Conservation (phyloP, 2,797 vertebrate species). For the Sebastes iracundus region DNA sequence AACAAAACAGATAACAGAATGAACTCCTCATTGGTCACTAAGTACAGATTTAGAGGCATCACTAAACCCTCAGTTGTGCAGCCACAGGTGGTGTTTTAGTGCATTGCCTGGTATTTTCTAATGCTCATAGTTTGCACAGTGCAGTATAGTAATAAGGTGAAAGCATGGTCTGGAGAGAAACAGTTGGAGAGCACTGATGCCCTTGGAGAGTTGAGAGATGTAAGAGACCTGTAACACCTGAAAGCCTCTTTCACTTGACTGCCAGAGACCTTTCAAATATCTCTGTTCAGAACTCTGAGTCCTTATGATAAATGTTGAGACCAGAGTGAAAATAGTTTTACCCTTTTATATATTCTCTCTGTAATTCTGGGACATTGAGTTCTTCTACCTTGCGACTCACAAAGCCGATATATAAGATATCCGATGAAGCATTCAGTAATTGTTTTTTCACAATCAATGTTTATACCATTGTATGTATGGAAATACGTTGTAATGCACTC, state of each 20-base stretch:
- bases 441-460: neutral
- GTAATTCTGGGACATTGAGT: neutral
- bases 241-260: constrained; percentile 23
- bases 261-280: constrained; percentile 39
- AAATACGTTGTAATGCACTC: neutral
- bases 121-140: neutral
- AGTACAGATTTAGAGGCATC: neutral
- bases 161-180: constrained; percentile 15
- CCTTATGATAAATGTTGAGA: neutral
- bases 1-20: no score
- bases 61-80: neutral
- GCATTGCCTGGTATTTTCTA: constrained; percentile 1
- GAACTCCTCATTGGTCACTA: neutral
- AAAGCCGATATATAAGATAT: constrained; percentile 9
- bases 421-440: neutral
- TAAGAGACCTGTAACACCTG: constrained; percentile 1
- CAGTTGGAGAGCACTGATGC: constrained; percentile 14
- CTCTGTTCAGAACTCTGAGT: constrained; percentile 27
- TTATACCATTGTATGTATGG: no score
- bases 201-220: constrained; percentile 5
- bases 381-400: neutral
- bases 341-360: neutral
- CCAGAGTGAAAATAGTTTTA: constrained; percentile 11
- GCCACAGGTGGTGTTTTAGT: neutral
- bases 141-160: constrained; percentile 10